A percentile compares a stretch with the other conserved stretches of the same genome.
Conservation (phyloP, 2,888 invertebrate species). For the Seira musarum region DNA sequence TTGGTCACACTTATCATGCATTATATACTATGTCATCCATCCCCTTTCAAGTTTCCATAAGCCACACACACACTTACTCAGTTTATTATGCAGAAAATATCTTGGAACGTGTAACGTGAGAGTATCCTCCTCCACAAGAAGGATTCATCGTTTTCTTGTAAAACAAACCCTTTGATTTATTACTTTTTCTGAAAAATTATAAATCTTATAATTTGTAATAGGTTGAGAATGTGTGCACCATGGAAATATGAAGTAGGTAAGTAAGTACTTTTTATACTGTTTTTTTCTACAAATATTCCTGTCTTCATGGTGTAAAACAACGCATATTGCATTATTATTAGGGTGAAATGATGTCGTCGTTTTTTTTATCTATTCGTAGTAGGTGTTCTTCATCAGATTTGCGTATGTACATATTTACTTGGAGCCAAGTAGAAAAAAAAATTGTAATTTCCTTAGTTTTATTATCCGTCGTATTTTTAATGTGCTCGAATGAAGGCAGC, state of each 20-base stretch:
- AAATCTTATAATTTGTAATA: conserved; percentile 31
- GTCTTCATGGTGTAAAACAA: too few species aligned
- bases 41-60: conserved; percentile 50
- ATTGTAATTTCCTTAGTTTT: conserved; percentile 4
- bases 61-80: conserved; percentile 44
- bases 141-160: conserved; percentile 2
- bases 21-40: conserved; percentile 56
- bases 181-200: conserved; percentile 34
- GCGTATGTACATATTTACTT: background rate
- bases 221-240: background rate
- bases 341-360: too few species aligned
- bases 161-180: conserved; percentile 49
- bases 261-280: too few species aligned
- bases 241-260: too few species aligned
- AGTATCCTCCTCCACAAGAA: conserved; percentile 20
- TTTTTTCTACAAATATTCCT: too few species aligned
- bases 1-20: conserved; percentile 51
- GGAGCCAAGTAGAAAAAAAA: background rate
- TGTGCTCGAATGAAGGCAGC: background rate
- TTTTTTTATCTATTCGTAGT: too few species aligned
- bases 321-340: too few species aligned
- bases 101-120: too few species aligned
- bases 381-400: too few species aligned
- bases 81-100: too few species aligned
- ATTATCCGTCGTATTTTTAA: background rate